Conservation (phyloP, 1,140 invertebrate genomes). For the Dreissena rostriformis region DNA sequence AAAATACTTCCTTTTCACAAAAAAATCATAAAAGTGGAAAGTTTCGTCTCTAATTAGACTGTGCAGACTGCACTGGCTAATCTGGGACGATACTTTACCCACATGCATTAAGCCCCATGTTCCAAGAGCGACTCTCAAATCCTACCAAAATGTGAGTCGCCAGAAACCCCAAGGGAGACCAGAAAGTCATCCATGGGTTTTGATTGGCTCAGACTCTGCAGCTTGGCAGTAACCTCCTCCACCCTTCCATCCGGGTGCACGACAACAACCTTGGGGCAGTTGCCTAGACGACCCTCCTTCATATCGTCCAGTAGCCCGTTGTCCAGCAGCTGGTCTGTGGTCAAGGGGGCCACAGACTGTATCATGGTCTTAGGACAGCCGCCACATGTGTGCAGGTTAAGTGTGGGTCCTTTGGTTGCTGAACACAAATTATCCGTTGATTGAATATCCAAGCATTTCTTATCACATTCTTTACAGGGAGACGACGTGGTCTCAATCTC, state of each 20-base stretch:
- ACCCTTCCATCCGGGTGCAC: slow-evolving; percentile 76
- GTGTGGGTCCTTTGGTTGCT: slow-evolving; percentile 5
- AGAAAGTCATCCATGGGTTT: slow-evolving; percentile 63
- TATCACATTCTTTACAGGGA: slow-evolving; percentile 91
- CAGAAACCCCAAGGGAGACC: slow-evolving; percentile 48
- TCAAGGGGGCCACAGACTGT: slow-evolving; percentile 46
- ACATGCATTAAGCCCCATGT: background rate
- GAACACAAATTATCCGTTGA: slow-evolving; percentile 82
- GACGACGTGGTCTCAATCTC: slow-evolving; percentile 77
- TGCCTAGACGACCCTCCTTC: slow-evolving; percentile 73
- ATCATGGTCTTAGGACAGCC: slow-evolving; percentile 39
- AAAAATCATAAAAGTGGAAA: no score
- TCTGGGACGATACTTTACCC: background rate
- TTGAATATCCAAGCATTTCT: slow-evolving; percentile 90
- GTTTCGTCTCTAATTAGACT: no score
- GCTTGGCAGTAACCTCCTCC: slow-evolving; percentile 74
- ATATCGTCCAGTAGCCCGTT: slow-evolving; percentile 73
- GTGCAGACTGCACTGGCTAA: no score
- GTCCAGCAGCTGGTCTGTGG: slow-evolving; percentile 72
- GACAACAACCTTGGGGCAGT: slow-evolving; percentile 75
- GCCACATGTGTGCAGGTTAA: slow-evolving; percentile 47
- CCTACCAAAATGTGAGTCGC: slow-evolving; percentile 54
- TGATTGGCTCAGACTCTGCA: slow-evolving; percentile 65
- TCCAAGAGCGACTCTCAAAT: background rate
- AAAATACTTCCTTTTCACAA: no score